Conservation (phyloP, 2,888 invertebrate species). For the Drosophila subsilvestris region DNA sequence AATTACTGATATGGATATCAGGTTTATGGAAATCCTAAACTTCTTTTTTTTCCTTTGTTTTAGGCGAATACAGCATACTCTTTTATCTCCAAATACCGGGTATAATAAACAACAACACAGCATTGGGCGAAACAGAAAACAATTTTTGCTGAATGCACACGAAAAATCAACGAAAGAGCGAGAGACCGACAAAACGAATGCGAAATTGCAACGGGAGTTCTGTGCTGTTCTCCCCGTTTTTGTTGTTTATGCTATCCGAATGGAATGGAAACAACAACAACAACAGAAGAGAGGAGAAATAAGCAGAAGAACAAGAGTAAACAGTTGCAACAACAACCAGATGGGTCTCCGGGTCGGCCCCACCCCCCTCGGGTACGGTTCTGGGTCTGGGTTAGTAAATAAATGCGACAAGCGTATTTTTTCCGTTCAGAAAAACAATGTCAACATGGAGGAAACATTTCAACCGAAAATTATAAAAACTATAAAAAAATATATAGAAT, state of each 20-base stretch:
- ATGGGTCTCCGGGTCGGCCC: constrained; percentile 16
- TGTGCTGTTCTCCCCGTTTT: constrained; percentile 21
- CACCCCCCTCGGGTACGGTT: not conserved
- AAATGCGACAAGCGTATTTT: constrained; percentile 71
- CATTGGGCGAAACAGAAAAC: constrained; percentile 22
- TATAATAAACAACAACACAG: constrained; percentile 24
- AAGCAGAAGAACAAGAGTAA: constrained; percentile 43
- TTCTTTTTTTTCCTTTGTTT: not conserved
- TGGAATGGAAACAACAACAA: constrained; percentile 27
- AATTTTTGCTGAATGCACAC: constrained; percentile 62
- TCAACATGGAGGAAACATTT: constrained; percentile 63
- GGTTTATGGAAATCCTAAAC: no score
- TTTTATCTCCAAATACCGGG: not conserved
- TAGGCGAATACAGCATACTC: not conserved
- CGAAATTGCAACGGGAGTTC: constrained; percentile 45
- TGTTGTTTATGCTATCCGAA: constrained; percentile 34
- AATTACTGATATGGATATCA: no score
- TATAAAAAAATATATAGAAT: constrained; percentile 6
- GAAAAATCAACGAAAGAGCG: constrained; percentile 52
- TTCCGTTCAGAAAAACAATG: constrained; percentile 68
- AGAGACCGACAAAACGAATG: constrained; percentile 15
- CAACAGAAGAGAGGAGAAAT: constrained; percentile 29
- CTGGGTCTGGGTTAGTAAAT: constrained; percentile 57
- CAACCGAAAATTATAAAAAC: constrained; percentile 52
- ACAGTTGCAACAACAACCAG: constrained; percentile 38